Conservation (phyloP, 2,797 vertebrate genomes). For the Semaprochilodus insignis region DNA sequence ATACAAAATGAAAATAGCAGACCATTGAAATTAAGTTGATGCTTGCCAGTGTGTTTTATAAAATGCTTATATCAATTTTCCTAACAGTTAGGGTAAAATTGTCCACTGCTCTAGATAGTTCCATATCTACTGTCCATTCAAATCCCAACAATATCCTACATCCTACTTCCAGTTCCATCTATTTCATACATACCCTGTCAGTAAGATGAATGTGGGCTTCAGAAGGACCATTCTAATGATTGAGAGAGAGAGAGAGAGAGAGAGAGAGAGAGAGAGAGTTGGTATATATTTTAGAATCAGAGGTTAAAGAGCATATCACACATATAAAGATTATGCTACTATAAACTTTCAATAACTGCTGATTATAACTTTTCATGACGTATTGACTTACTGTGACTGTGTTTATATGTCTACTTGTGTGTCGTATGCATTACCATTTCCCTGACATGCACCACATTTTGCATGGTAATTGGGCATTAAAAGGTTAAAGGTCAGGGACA, state of each 20-base stretch:
- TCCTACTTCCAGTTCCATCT: conserved; percentile 45
- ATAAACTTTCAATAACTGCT: too few species aligned
- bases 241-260: conserved; percentile 27
- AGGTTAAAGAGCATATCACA: background rate
- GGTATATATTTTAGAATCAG: background rate
- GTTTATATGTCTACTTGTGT: too few species aligned
- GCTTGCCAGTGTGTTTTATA: background rate
- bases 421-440: background rate
- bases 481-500: conserved; percentile 64
- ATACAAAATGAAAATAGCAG: background rate
- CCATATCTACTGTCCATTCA: conserved; percentile 56
- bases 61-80: background rate
- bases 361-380: too few species aligned
- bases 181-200: conserved; percentile 63
- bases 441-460: conserved; percentile 59
- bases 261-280: conserved; percentile 14
- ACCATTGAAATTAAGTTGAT: too few species aligned
- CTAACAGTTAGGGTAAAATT: background rate
- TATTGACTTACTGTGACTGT: too few species aligned
- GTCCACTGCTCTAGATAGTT: conserved; percentile 15
- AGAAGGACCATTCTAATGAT: conserved; percentile 61
- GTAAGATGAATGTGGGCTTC: conserved; percentile 64
- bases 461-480: conserved; percentile 74
- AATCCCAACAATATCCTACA: conserved; percentile 55
- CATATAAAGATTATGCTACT: too few species aligned